A percentile compares a stretch with the other conserved stretches of the same genome.
Conservation (phyloP, 2,797 vertebrate species). For the Dermochelys coriacea region DNA sequence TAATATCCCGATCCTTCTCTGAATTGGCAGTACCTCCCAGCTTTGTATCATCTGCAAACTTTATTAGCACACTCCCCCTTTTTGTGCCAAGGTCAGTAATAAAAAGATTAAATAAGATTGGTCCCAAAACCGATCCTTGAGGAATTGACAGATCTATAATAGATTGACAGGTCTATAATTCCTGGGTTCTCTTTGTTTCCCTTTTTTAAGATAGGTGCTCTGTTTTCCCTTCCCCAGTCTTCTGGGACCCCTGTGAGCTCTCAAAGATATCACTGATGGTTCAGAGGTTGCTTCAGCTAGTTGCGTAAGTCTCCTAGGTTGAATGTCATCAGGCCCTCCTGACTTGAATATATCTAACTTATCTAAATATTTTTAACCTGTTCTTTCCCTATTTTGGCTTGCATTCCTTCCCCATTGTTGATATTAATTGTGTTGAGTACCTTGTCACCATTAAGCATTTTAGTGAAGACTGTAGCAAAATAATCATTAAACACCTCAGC, state of each 20-base stretch:
- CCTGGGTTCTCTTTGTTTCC: neutral
- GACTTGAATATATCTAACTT: neutral
- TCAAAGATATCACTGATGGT: neutral
- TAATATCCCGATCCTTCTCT: too few species aligned
- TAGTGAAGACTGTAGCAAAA: neutral
- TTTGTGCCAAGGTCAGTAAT: too few species aligned
- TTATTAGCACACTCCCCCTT: too few species aligned
- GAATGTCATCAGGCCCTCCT: too few species aligned
- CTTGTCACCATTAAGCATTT: neutral
- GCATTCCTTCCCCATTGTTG: neutral
- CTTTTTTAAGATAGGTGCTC: neutral
- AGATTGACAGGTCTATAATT: neutral
- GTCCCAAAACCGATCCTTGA: too few species aligned
- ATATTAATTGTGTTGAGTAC: neutral
- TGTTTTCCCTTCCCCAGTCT: neutral
- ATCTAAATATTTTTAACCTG: neutral
- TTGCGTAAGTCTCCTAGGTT: too few species aligned
- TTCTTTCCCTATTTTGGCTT: neutral
- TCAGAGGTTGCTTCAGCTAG: neutral
- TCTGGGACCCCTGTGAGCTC: neutral
- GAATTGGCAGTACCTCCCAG: too few species aligned
- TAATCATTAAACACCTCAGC: neutral
- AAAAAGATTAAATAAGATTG: too few species aligned
- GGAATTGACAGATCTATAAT: too few species aligned
- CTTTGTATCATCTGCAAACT: too few species aligned